These are phyloP conservation scores for Rhynchomys soricoides DNA, from an alignment of 2,113 vertebrate genomes.

Conservation along the genomic window DNA sequence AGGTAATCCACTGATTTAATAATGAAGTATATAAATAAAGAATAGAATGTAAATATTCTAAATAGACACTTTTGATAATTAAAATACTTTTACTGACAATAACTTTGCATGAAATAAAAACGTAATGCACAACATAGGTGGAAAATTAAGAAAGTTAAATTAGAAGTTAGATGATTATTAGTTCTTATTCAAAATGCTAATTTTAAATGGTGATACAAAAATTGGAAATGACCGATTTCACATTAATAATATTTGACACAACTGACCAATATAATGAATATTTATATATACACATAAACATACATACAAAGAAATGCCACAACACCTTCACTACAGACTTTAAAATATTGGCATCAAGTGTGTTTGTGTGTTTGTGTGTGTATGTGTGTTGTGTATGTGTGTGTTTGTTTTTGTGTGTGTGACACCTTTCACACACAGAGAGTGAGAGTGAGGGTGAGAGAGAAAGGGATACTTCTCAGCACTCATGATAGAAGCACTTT, in stretches of 20 bases:
- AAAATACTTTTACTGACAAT: neutral
- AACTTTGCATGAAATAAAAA: neutral
- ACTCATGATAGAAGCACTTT: neutral
- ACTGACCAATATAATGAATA: neutral
- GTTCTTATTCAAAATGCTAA: neutral
- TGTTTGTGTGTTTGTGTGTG: neutral
- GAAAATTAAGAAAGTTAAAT: neutral
- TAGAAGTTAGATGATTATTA: neutral
- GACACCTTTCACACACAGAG: neutral
- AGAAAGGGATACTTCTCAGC: neutral
- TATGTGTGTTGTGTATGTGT: neutral
- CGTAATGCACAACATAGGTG: neutral
- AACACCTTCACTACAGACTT: neutral
- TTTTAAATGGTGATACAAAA: slow-evolving; percentile 4
- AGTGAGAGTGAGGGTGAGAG: neutral
- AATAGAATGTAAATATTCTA: neutral
- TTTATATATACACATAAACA: neutral
- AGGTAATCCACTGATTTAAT: neutral
- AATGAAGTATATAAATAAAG: neutral
- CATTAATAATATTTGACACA: neutral
- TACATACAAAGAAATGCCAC: neutral
- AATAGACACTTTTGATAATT: neutral
- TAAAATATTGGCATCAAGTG: neutral
- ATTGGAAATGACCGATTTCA: neutral
- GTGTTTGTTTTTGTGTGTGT: too few relatives aligned